Percentiles rank a stretch among this genome's conserved stretches.
Conservation (phyloP, 35 echinoderm and acorn worm species). For the Heliocidaris erythrogramma region DNA sequence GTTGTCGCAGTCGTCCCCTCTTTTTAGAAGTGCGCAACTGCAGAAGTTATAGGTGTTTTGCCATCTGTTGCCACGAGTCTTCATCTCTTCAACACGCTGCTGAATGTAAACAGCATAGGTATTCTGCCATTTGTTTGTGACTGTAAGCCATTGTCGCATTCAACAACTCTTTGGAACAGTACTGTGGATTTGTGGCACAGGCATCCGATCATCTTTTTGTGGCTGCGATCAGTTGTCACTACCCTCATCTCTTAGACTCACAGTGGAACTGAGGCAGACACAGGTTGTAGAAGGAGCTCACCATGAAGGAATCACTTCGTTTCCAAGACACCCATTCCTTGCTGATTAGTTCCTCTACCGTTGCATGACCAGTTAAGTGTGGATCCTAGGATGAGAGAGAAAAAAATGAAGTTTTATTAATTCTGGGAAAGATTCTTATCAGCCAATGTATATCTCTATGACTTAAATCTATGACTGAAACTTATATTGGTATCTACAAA, state of each 20-base stretch:
- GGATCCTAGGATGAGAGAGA: constrained; percentile 53
- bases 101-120: not conserved
- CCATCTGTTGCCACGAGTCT: not conserved
- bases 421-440: not conserved
- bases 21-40: no score
- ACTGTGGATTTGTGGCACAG: no score
- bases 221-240: no score
- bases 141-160: no score
- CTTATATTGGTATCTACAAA: no score
- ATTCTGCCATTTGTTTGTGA: no score
- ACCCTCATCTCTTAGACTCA: not conserved
- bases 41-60: no score
- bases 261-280: constrained; percentile 56
- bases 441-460: not conserved
- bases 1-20: no score
- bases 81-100: not conserved
- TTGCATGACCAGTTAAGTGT: constrained; percentile 54
- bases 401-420: not conserved
- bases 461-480: no score
- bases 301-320: constrained; percentile 52
- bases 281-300: constrained; percentile 70
- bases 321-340: constrained; percentile 61
- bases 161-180: no score
- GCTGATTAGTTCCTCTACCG: constrained; percentile 22
- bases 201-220: no score